Evolutionary conservation across 2,888 invertebrate genomes (phyloP), one percentile per base, ranked within the genome.

Genomic region (Drosophila sordidapex): DNA sequence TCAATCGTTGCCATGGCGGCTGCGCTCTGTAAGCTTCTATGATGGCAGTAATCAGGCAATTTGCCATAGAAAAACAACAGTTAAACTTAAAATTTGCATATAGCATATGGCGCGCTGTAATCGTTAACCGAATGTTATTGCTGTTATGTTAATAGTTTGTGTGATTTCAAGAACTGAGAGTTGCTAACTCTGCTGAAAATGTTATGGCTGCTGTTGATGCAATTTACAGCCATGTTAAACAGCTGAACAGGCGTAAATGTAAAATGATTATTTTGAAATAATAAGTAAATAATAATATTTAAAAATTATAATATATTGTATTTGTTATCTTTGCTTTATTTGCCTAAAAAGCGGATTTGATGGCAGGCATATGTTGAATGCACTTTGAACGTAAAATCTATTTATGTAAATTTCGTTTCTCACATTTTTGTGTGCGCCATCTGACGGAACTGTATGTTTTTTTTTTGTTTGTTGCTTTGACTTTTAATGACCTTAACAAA

Each of bases 1-100:
- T 3, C 27, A 21, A 21, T 21, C 46, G 48, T 58, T 59, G 46
- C 58, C 76, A 57, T 57, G 56, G 56, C 71, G 81, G 66, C 81
- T 81, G 77, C 73, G 81, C 78, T 81, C 77, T 78, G 60, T 51
- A 67, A 73, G 62, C 63, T 73, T 78, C 54, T 53, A 51, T 78
- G 64, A 77, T 77, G 64, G 38, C 64, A 40, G 40, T 77, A 81
- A 78, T 64, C 58, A 61, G 49, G 33, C 63, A 70, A 80, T 70
- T 74, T 60, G 54, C 51, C 40, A 58, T 64, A 29, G 38, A 48
- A 46, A 46, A 71, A 36, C 21, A 74, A 58, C 69, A 27, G 60
- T 61, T 57, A 48, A 63, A 63, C 58, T 60, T 25, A 46, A 49
- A 48, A 56, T 79, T 75, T 76, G 58, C 64, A 75, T 64, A 58